These are phyloP conservation scores for human (Homo sapiens) DNA, from an alignment of 2,113 vertebrate species.

Conservation along the genomic window DNA sequence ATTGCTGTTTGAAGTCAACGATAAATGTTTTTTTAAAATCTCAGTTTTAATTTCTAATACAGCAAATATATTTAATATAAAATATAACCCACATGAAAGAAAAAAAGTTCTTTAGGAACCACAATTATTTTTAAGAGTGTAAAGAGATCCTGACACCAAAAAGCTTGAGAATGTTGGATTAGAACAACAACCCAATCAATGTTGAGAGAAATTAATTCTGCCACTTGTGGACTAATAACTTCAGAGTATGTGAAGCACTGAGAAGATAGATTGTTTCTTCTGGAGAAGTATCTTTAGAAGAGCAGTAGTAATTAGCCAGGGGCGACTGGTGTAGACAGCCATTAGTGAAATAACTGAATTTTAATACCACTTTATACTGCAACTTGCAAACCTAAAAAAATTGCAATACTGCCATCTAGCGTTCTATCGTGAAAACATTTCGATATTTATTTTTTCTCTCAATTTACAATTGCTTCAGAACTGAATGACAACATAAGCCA, in stretches of 20 bases:
- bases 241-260: neutral
- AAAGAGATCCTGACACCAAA: neutral
- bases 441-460: neutral
- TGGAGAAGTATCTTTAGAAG: neutral
- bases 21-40: neutral
- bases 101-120: neutral
- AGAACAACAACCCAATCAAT: neutral
- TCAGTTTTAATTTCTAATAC: conserved; percentile 23
- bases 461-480: neutral
- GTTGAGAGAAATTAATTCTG: neutral
- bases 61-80: neutral
- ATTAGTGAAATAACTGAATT: neutral
- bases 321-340: no score
- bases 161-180: neutral
- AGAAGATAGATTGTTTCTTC: neutral
- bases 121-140: neutral
- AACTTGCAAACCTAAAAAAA: conserved; percentile 53
- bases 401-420: conserved; percentile 84
- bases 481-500: neutral
- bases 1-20: neutral
- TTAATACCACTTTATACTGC: neutral
- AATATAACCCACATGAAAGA: neutral
- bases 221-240: neutral
- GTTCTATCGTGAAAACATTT: conserved; percentile 66
- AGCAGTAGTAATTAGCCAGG: neutral